Base-by-base conservation (phyloP, 30 jellyfish, hydroid and myxozoan species). In the Aurelia coerulea region DNA sequence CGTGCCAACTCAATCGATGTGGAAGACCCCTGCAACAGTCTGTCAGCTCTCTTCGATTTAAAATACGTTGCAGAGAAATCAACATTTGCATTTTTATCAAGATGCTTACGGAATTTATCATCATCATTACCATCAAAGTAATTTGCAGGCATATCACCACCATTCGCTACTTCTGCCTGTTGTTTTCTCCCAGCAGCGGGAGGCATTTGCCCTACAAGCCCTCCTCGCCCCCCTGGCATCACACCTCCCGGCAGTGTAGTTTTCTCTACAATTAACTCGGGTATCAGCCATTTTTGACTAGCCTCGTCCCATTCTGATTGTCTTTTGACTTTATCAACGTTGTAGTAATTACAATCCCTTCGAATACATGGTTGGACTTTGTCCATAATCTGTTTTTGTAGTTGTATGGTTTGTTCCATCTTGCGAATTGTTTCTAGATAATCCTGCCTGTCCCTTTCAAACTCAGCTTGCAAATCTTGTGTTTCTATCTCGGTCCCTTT, bases 361-460 rank as follows among this genome's bases (percentile, higher is more conserved):
- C 99, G 93, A 14, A 95, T 78, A 62, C 97, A 88, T 2, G 99
- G 99, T 65, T 95, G 99, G 42, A 95, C 39, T 85, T 90, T 95
- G 64, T 95, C 96, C 65, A 95, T 34, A 29, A 95, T 90, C 80
- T 87, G 96, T 37, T 90, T 78, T 68, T 95, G 99, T 23, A 95
- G 94, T 66, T 84, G 86, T 13, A 95, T 42, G 39, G 91, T 93
- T 74, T 88, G 97, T 62, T 95, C 98, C 89, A 95, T 70, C 65
- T 79, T 90, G 10, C 99, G 96, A 34, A 95, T 95, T 11, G 98
- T 87, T 35, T 95, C 99, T 23, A 95, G 64, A 73, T 95, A 95
- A 68, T 95, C 98, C 77, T 76, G 94, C 50, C 99, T 84, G 79
- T 95, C 99, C 53, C 96, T 50, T 66, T 95, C 98, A 65, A 95